phyloP scores from a whole-genome alignment of 1,140 invertebrate species.

The Plectus sambesii region DNA sequence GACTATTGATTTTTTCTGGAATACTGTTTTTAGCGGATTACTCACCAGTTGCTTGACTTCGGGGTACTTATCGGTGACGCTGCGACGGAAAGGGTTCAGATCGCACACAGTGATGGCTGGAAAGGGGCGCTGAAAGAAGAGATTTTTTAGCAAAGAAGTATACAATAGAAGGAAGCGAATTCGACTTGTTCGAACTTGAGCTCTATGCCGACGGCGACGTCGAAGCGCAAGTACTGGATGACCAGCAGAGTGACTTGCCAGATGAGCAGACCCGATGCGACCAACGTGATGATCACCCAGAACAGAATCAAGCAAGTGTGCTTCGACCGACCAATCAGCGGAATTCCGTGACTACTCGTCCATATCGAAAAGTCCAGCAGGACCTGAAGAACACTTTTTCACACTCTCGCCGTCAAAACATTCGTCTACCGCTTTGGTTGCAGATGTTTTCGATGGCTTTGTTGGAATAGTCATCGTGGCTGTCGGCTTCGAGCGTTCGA shows the following conservation, averaged over 20 bases:
- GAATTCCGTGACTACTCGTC: constrained; percentile 20
- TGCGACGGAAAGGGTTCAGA: constrained; percentile 23
- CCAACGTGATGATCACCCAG: constrained; percentile 25
- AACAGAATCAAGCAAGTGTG: constrained; percentile 23
- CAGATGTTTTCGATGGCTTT: too few species aligned
- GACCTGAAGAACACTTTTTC: too few species aligned
- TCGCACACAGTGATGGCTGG: constrained; percentile 29
- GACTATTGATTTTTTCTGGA: too few species aligned
- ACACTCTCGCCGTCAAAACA: too few species aligned
- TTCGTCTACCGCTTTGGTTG: too few species aligned
- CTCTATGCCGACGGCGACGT: constrained; percentile 24
- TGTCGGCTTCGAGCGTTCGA: too few species aligned
- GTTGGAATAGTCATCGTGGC: too few species aligned
- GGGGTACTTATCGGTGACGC: constrained; percentile 8
- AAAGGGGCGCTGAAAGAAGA: constrained; percentile 25
- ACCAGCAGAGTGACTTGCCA: constrained; percentile 25
- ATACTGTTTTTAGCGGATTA: too few species aligned
- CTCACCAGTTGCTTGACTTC: constrained; percentile 6
- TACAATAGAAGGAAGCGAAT: background rate
- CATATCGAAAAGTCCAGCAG: constrained; percentile 19
- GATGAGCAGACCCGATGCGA: constrained; percentile 21
- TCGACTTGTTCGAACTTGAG: constrained; percentile 7
- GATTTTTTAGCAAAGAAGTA: constrained; percentile 30
- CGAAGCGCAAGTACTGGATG: constrained; percentile 27
- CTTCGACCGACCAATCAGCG: constrained; percentile 22